A percentile compares a stretch with the other conserved stretches of the same genome.
phyloP scores from a whole-genome alignment of 1,140 invertebrate species.

The Lerema accius region DNA sequence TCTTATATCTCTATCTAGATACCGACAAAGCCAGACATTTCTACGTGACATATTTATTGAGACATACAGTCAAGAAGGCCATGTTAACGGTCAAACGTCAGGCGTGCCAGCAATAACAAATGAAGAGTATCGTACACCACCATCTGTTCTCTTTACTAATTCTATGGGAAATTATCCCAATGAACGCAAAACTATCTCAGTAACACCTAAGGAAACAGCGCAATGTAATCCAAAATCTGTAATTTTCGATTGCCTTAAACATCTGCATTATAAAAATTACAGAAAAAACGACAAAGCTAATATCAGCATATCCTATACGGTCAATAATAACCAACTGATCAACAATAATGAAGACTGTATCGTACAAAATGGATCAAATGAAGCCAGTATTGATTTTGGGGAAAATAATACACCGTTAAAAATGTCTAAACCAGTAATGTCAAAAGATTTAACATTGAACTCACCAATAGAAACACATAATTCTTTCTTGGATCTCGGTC shows the following conservation, averaged over 20 bases:
- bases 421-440: not conserved
- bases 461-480: not conserved
- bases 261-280: slow-evolving; percentile 1
- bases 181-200: slow-evolving; percentile 40
- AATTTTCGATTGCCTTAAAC: slow-evolving; percentile 26
- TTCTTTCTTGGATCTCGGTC: slow-evolving; percentile 1
- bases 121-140: slow-evolving; percentile 55
- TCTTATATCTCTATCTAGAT: slow-evolving; percentile 47
- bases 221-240: slow-evolving; percentile 1
- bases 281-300: slow-evolving; percentile 7
- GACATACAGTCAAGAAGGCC: slow-evolving; percentile 64
- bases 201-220: slow-evolving; percentile 36
- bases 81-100: slow-evolving; percentile 58
- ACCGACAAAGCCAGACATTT: slow-evolving; percentile 62
- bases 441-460: not conserved
- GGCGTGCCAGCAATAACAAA: slow-evolving; percentile 67
- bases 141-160: slow-evolving; percentile 63
- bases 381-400: no score
- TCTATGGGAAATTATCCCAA: slow-evolving; percentile 56
- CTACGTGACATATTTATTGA: slow-evolving; percentile 69
- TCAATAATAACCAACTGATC: not conserved
- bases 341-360: not conserved
- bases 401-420: no score
- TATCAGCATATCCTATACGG: not conserved
- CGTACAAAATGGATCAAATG: no score